Base-by-base conservation (phyloP, 1,140 invertebrate species). In the Lepidurus packardi region DNA sequence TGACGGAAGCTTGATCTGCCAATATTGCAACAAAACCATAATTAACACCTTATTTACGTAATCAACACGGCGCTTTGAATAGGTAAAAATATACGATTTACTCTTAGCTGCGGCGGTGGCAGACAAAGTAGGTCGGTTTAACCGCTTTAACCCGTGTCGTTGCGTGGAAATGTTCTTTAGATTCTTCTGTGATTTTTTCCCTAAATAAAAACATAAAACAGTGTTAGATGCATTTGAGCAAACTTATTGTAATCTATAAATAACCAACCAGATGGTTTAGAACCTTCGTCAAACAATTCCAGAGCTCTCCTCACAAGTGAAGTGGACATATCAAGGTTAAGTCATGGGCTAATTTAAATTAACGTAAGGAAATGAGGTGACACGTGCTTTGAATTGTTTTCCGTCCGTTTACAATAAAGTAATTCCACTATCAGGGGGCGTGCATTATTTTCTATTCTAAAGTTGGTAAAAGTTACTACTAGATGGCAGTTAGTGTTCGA, bases 261-360 rank as follows among this genome's bases (percentile, higher is more conserved):
- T 1, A 3, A 13, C 53, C 21, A 34, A 65, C 53, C 53, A 21
- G 53, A 65, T 7, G 16, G 73, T 74, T 78, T 78, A n/a, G 34
- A 73, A 24, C 74, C 78, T 21, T 78, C 73, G 16, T 73, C 24
- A 11, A 78, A 78, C 11, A 78, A 45, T 75, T 75, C 44, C 9
- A 78, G 43, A 74, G 73, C 73, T 10, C 75, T 78, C 25, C 75
- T 78, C 11, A 78, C 9, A 25, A 78, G 75, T 1, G 78, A 78
- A 24, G 78, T 74, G 73, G 78, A 78, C 78, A 78, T 78, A 45
- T 44, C 73, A 78, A 43, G 16, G 0, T 0, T n/a, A 65, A 21
- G 13, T 65, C 53, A 21, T 7, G 53, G 7, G 8, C 53, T 65
- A 65, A 21, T 65, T 65, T 5, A 65, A 65, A 21, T 65, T 65